Base-by-base conservation (phyloP, 2,113 vertebrate genomes). In the Chascanopsetta lugubris region DNA sequence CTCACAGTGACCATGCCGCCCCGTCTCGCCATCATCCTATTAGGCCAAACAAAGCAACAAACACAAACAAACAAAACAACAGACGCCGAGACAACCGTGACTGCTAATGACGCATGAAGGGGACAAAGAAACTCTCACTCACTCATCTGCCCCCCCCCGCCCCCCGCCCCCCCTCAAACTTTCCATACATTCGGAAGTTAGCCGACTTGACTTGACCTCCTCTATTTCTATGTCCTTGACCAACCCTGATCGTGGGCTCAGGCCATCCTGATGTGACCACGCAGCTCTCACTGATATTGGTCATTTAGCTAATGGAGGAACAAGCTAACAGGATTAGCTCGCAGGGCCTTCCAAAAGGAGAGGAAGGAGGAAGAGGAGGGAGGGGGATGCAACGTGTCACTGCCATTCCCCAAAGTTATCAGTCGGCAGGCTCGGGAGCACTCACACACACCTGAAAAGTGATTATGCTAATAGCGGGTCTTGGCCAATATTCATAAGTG, bases 261-360 rank as follows among this genome's bases (percentile, higher is more conserved):
- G 77, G 87, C 86, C 34, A 38, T 64, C 57, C 72, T 47, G 74
- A 62, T 72, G 76, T 71, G 78, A 82, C 80, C 60, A 92, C 76
- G 90, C 92, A 93, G 93, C 93, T 91, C 92, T 96, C 94, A 92
- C 92, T 91, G 92, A 94, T 95, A 95, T 95, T 95, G 94, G 94
- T 92, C 91, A 94, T 94, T 93, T 94, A 94, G 93, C 90, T 96
- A 96, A 95, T 91, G 94, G 94, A 94, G 91, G 91, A 93, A 89
- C 72, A 65, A 90, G 87, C 21, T 95, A 96, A 96, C 93, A 93
- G 94, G 94, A 96, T 97, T 96, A 96, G 89, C 93, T 57, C 3
- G 4, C 67, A 89, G 91, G 38, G 77, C 55, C 82, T 75, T 93
- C 93, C 92, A 80, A 93, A 92, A 92, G 93, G 90, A 93, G 69